Evolutionary conservation across 2,888 invertebrate genomes (phyloP), one percentile per base, ranked within the genome.

Genomic region (Phytoseiulus persimilis): DNA sequence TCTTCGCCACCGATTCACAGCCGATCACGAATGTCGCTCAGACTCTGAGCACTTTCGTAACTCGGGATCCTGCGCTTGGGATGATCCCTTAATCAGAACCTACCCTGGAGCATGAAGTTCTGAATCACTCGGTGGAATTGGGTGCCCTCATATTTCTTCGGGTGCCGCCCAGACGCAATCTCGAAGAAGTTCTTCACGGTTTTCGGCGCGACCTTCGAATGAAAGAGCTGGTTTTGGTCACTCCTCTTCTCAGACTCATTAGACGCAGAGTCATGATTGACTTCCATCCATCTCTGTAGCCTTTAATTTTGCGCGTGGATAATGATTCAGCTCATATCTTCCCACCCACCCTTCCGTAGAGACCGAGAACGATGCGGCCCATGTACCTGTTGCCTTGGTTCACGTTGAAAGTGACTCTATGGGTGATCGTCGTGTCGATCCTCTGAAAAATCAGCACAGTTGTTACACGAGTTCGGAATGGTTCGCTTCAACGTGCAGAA

Each of bases 51-150:
- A 46, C 14, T 39, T 39, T 39, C 39, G 9, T 14, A 65, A 65
- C 18, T 1, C 5, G 18, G 65, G 65, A 6, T 39, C 39, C 39
- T 3, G 39, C 9, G 3, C 9, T 39, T 9, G 39, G 9, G 9
- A 28, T 65, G 65, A 23, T 65, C 18, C 65, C 65, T 14, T 18
- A 23, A 65, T 65, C 23, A 45, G 23, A 87, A 32, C 33, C 5
- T 39, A 87, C 97, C 97, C 93, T 97, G 97, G 92, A 97, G 96
- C 97, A 97, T 97, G 92, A 97, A 97, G 92, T 96, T 96, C 91
- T 95, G 95, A 92, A 97, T 97, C 46, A 97, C 95, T 91, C 97
- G 94, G 93, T 97, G 97, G 94, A 97, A 91, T n/a, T 90, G 90
- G 90, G 91, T 91, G 32, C 96, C 96, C 92, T 87, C 87, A 45